phyloP scores from a whole-genome alignment of 1,140 invertebrate species.

The Oncopodura yosiiana region DNA sequence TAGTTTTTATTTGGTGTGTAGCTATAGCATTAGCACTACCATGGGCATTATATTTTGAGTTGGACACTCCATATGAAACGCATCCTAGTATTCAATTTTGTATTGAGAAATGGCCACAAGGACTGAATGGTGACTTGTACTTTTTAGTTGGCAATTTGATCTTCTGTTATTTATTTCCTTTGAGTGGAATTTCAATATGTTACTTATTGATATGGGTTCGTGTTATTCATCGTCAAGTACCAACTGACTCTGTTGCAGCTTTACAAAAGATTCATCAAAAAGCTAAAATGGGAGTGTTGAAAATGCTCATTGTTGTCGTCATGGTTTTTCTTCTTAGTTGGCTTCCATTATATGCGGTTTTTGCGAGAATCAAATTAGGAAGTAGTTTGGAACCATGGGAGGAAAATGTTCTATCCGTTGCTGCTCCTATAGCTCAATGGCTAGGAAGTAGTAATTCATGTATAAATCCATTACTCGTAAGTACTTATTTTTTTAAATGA shows the following conservation, averaged over 20 bases:
- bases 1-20: conserved; percentile 82
- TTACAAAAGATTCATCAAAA: conserved; percentile 85
- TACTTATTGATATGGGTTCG: conserved; percentile 88
- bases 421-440: conserved; percentile 89
- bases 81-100: conserved; percentile 49
- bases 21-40: conserved; percentile 72
- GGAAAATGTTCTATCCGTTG: conserved; percentile 65
- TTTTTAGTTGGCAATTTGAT: conserved; percentile 81
- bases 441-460: conserved; percentile 89
- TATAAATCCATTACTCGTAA: conserved; percentile 91
- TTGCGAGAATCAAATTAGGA: conserved; percentile 72
- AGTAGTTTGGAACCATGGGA: conserved; percentile 58
- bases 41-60: conserved; percentile 80
- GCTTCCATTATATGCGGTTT: conserved; percentile 86
- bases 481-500: no score
- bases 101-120: conserved; percentile 72
- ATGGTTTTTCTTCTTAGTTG: conserved; percentile 88
- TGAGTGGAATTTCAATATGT: conserved; percentile 80
- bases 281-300: conserved; percentile 85
- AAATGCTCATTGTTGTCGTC: conserved; percentile 92
- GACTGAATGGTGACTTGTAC: conserved; percentile 66
- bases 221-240: conserved; percentile 75
- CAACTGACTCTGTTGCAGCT: conserved; percentile 77
- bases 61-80: conserved; percentile 52
- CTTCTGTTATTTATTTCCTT: conserved; percentile 84